These are phyloP conservation scores for Coryphaenoides rupestris DNA, from an alignment of 2,113 vertebrate genomes.

Conservation along the genomic window DNA sequence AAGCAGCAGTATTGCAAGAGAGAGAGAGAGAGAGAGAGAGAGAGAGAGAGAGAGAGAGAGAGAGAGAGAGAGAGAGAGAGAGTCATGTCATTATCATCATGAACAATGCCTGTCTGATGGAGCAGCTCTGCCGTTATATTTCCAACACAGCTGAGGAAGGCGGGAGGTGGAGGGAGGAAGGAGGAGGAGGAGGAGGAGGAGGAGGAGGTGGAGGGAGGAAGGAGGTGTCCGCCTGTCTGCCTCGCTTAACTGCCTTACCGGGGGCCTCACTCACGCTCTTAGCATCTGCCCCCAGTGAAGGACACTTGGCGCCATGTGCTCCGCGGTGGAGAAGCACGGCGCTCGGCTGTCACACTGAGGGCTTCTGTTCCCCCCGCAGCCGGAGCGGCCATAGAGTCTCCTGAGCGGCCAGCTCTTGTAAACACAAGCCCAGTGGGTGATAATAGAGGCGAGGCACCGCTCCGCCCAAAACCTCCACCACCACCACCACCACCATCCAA, in stretches of 20 bases:
- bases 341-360: constrained; percentile 55
- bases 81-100: constrained; percentile 48
- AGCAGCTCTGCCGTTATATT: constrained; percentile 39
- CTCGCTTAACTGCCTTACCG: constrained; percentile 51
- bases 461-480: constrained; percentile 49
- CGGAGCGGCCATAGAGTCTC: constrained; percentile 48
- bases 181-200: too few species aligned
- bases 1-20: not conserved
- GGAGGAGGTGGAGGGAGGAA: not conserved
- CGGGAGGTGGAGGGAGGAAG: not conserved
- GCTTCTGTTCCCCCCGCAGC: constrained; percentile 50
- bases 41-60: constrained; percentile 40
- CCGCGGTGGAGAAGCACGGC: constrained; percentile 49
- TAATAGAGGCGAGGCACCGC: constrained; percentile 47
- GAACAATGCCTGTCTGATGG: constrained; percentile 57
- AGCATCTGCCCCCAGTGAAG: constrained; percentile 61
- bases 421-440: constrained; percentile 63
- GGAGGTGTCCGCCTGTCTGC: not conserved
- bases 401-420: constrained; percentile 19
- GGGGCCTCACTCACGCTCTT: constrained; percentile 54
- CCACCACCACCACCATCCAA: constrained; percentile 36
- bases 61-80: constrained; percentile 37
- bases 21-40: constrained; percentile 7
- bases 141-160: constrained; percentile 35
- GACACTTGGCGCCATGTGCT: constrained; percentile 61